A percentile compares a stretch with the other conserved stretches of the same genome.
Evolutionary conservation across 2,888 invertebrate genomes (phyloP).

Genomic region (Troglohyphantes excavatus): DNA sequence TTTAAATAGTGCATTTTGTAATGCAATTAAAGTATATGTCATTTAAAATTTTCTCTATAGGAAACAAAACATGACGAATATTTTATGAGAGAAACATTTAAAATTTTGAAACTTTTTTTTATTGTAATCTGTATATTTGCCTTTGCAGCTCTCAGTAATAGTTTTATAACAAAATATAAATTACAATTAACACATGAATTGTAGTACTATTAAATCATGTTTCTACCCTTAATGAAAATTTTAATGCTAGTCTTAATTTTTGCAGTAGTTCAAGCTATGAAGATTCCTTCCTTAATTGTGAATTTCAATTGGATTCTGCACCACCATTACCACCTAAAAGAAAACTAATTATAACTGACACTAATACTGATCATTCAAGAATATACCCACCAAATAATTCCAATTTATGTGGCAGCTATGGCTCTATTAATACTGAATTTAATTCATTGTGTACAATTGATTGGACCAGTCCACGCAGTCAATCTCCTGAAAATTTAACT

Average conservation of each 20-base stretch:
- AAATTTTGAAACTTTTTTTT: too few relatives aligned
- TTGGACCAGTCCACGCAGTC: constrained; percentile 79
- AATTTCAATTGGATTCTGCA: constrained; percentile 75
- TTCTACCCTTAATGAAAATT: background rate
- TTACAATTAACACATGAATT: background rate
- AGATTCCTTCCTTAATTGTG: constrained; percentile 56
- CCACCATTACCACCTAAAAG: constrained; percentile 80
- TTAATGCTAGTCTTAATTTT: constrained; percentile 9
- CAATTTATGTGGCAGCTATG: constrained; percentile 69
- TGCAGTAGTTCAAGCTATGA: constrained; percentile 59
- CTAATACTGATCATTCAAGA: constrained; percentile 44
- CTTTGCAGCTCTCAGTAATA: background rate
- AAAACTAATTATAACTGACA: constrained; percentile 56
- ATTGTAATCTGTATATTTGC: background rate
- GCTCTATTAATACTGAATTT: constrained; percentile 70
- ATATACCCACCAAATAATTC: constrained; percentile 40
- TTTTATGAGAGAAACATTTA: too few relatives aligned
- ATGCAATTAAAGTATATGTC: too few relatives aligned
- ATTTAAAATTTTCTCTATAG: too few relatives aligned
- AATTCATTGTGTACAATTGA: constrained; percentile 70
- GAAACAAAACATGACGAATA: too few relatives aligned
- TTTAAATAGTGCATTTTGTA: too few relatives aligned
- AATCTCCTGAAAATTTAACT: constrained; percentile 79
- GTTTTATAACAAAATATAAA: background rate
- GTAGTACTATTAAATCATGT: background rate